Conservation (phyloP, 2,797 vertebrate species). For the Peromyscus eremicus region DNA sequence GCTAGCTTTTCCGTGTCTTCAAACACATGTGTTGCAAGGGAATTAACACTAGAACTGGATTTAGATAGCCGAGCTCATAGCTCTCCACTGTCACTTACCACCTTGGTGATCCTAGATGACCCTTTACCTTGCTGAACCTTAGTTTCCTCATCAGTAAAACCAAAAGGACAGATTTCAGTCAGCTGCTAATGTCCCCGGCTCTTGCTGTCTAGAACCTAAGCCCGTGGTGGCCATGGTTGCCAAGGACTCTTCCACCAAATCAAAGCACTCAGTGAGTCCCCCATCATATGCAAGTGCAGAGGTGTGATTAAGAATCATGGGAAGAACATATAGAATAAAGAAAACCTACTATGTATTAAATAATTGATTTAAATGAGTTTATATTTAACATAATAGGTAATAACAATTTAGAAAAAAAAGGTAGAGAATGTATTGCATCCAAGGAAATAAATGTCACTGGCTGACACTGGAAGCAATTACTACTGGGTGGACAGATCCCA, state of each 20-base stretch:
- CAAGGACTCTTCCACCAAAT: background rate
- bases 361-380: conserved; percentile 31
- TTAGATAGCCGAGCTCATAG: background rate
- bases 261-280: background rate
- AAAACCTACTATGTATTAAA: background rate
- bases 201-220: background rate
- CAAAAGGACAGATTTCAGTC: background rate
- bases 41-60: conserved; percentile 50
- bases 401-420: conserved; percentile 4
- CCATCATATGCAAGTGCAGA: background rate
- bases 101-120: conserved; percentile 16
- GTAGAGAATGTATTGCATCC: background rate
- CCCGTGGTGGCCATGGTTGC: background rate
- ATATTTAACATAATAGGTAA: background rate
- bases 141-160: conserved; percentile 48
- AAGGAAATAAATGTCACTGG: background rate
- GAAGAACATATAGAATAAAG: background rate
- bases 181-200: background rate
- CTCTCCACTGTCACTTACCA: background rate
- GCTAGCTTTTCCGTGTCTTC: background rate
- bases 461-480: conserved; percentile 21
- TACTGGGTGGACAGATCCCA: background rate
- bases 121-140: conserved; percentile 48
- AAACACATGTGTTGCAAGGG: background rate
- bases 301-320: background rate